A percentile compares a stretch with the other conserved stretches of the same genome.
These are phyloP conservation scores for Triplophysa bombifrons DNA, from an alignment of 2,797 vertebrate genomes.

Conservation along the genomic window DNA sequence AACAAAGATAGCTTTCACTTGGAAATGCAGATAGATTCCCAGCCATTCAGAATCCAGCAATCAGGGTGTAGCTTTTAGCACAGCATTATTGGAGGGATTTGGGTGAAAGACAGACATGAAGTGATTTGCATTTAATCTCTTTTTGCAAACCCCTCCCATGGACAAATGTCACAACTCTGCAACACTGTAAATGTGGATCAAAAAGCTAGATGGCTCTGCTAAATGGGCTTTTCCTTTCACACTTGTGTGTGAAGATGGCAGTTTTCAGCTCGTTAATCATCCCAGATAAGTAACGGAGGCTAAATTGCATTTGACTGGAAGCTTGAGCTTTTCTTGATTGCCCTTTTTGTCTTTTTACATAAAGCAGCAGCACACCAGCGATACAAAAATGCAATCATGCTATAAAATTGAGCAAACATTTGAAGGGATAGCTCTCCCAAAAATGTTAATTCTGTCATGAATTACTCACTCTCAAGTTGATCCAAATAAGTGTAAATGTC, in stretches of 20 bases:
- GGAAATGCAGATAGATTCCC: constrained; percentile 42
- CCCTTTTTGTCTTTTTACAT: not conserved
- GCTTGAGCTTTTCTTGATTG: not conserved
- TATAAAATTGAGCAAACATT: not conserved
- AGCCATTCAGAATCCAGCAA: constrained; percentile 21
- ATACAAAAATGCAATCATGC: not conserved
- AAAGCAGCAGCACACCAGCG: not conserved
- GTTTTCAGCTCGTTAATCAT: constrained; percentile 41
- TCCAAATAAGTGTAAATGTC: too few relatives aligned
- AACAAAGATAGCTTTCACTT: constrained; percentile 68
- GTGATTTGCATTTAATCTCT: constrained; percentile 39
- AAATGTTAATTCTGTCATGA: too few relatives aligned
- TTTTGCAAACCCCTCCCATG: constrained; percentile 15
- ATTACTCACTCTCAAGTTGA: too few relatives aligned
- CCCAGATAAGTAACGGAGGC: not conserved
- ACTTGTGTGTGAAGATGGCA: constrained; percentile 49
- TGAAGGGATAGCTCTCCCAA: too few relatives aligned
- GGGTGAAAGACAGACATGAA: constrained; percentile 14
- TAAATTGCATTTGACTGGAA: constrained; percentile 41
- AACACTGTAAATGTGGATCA: constrained; percentile 31
- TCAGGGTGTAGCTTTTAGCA: constrained; percentile 13
- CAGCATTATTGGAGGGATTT: constrained; percentile 4
- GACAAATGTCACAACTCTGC: constrained; percentile 34
- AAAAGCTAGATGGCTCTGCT: constrained; percentile 31
- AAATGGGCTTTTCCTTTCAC: constrained; percentile 39